Evolutionary conservation across 1,140 invertebrate species (phyloP).

Genomic region (roundworm (Caenorhabditis elegans)): DNA sequence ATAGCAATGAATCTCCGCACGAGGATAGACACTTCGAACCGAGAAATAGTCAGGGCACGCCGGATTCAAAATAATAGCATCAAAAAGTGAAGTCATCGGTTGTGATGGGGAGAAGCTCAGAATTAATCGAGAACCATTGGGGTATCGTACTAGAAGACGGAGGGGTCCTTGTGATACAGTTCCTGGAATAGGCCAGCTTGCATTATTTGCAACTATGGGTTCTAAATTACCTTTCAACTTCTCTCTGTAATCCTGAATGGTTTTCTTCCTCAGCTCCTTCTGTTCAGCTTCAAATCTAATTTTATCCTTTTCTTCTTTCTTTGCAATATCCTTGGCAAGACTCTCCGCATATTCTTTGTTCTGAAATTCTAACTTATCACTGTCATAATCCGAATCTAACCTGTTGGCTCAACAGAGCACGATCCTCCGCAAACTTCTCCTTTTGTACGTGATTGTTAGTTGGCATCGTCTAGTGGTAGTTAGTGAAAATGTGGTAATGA

Average conservation of each 20-base stretch:
- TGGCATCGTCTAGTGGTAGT: not conserved
- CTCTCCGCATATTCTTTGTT: slow-evolving; percentile 15
- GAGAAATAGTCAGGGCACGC: not conserved
- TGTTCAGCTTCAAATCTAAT: not conserved
- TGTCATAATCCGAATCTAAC: no score
- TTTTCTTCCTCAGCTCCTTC: not conserved
- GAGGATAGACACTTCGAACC: not conserved
- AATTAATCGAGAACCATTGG: not conserved
- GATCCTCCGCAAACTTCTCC: not conserved
- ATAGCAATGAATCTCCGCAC: not conserved
- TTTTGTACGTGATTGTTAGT: not conserved
- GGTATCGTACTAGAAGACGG: not conserved
- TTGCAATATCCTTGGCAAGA: not conserved
- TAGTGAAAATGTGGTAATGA: no score
- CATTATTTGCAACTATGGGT: no score
- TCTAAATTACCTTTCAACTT: not conserved
- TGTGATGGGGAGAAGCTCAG: not conserved
- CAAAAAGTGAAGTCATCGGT: not conserved
- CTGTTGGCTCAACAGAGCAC: not conserved
- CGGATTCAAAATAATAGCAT: not conserved
- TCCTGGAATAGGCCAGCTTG: not conserved
- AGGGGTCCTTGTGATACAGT: not conserved
- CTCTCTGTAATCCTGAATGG: not conserved
- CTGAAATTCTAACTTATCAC: no score
- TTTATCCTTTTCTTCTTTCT: not conserved